A percentile compares a stretch with the other conserved stretches of the same genome.
Evolutionary conservation across 2,113 vertebrate genomes (phyloP).

Genomic region (Chinchilla lanigera): DNA sequence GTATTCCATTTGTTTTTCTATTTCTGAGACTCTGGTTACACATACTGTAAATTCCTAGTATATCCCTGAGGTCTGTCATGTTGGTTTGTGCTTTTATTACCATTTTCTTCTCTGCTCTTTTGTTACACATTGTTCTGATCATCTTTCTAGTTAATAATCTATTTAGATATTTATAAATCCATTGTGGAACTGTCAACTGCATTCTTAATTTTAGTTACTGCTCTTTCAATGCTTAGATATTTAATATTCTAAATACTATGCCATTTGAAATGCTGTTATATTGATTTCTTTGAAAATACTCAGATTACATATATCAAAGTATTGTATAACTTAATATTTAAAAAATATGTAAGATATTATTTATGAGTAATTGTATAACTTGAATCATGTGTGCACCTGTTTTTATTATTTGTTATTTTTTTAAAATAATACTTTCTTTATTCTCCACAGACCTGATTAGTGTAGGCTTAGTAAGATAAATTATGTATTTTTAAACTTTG

Average conservation of each 20-base stretch:
- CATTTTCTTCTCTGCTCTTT: neutral
- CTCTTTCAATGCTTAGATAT: neutral
- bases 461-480: conserved; percentile 1
- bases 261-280: neutral
- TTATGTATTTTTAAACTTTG: neutral
- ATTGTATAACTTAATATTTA: neutral
- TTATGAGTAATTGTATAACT: neutral
- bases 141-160: neutral
- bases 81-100: neutral
- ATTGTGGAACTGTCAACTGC: neutral
- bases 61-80: neutral
- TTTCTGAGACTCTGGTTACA: neutral
- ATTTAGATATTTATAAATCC: neutral
- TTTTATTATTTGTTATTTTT: neutral
- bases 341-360: neutral
- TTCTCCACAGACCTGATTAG: neutral
- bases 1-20: neutral
- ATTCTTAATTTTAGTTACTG: neutral
- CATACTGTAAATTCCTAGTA: neutral
- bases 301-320: neutral
- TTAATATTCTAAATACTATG: neutral
- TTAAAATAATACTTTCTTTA: neutral
- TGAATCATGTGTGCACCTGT: neutral
- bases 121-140: neutral
- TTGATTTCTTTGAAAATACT: conserved; percentile 17